Percentiles rank a stretch among this genome's conserved stretches.
Conservation (phyloP, 30 jellyfish, hydroid and myxozoan species). For the Aurelia sp. region DNA sequence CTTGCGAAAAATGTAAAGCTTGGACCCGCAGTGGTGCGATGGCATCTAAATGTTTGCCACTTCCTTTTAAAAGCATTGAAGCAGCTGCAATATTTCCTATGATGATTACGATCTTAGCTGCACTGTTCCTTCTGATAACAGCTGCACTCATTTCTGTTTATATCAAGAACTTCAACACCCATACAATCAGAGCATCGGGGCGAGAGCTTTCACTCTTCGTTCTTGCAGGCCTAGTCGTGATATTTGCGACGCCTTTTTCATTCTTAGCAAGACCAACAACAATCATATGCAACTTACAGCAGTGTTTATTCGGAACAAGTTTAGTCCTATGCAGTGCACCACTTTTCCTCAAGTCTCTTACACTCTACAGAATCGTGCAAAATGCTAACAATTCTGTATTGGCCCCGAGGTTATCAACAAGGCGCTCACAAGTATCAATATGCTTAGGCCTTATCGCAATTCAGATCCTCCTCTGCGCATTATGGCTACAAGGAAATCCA, state of each 20-base stretch:
- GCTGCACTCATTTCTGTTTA: not conserved
- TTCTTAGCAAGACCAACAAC: conserved; percentile 27
- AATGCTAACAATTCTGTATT: conserved; percentile 27
- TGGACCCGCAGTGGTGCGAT: conserved; percentile 16
- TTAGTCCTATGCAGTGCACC: conserved; percentile 47
- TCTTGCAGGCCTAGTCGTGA: conserved; percentile 26
- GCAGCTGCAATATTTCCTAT: not conserved
- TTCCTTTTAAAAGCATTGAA: conserved; percentile 11
- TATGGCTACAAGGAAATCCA: conserved; percentile 51
- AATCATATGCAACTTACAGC: conserved; percentile 46
- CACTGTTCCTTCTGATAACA: not conserved
- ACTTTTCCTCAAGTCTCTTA: conserved; percentile 39
- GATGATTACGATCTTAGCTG: not conserved
- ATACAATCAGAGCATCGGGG: conserved; percentile 38
- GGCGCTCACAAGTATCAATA: conserved; percentile 36
- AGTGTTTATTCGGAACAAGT: conserved; percentile 26
- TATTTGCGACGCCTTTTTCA: conserved; percentile 25
- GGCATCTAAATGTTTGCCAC: conserved; percentile 1
- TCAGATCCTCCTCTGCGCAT: conserved; percentile 36
- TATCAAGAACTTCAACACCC: conserved; percentile 25
- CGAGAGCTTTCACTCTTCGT: conserved; percentile 59
- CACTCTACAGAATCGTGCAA: conserved; percentile 22
- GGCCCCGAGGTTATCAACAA: conserved; percentile 25
- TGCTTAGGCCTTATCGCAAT: conserved; percentile 47
- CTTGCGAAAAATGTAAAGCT: conserved; percentile 20